These are phyloP conservation scores for Cinclus cinclus DNA, from an alignment of 2,113 vertebrate genomes.

Conservation along the genomic window DNA sequence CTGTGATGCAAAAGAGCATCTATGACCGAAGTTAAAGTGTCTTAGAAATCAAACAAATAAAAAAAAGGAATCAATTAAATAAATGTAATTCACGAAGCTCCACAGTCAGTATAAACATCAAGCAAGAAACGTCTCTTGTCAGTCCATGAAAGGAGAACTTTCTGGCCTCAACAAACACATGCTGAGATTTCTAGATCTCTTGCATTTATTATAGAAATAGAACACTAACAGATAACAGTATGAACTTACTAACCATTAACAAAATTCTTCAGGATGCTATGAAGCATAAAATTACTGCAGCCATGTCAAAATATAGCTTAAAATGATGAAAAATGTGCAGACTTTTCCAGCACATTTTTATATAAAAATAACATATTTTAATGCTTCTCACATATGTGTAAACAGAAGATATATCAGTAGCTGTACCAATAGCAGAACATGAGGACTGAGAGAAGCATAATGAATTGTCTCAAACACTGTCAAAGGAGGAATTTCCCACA, in stretches of 20 bases:
- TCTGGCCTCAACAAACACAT: conserved; percentile 8
- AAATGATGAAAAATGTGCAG: not conserved
- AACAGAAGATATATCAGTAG: not conserved
- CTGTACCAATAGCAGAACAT: not conserved
- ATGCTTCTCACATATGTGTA: not conserved
- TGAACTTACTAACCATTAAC: conserved; percentile 9
- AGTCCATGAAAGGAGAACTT: conserved; percentile 41
- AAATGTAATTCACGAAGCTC: not conserved
- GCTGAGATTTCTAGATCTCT: conserved; percentile 39
- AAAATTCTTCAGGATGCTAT: not conserved
- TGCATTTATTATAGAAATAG: conserved; percentile 32
- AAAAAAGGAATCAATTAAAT: conserved; percentile 9
- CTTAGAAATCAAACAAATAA: not conserved
- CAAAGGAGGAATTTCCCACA: not conserved
- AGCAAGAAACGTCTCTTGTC: not conserved
- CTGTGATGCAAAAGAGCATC: not conserved
- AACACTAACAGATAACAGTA: conserved; percentile 4
- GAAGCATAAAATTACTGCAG: not conserved
- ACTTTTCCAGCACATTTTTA: not conserved
- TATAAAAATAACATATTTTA: not conserved
- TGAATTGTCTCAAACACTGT: not conserved
- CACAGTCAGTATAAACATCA: conserved; percentile 20
- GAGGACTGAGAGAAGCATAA: not conserved
- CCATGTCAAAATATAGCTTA: not conserved
- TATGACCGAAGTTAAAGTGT: not conserved